These are phyloP conservation scores for Dallia pectoralis DNA, from an alignment of 2,797 vertebrate genomes.

Conservation along the genomic window DNA sequence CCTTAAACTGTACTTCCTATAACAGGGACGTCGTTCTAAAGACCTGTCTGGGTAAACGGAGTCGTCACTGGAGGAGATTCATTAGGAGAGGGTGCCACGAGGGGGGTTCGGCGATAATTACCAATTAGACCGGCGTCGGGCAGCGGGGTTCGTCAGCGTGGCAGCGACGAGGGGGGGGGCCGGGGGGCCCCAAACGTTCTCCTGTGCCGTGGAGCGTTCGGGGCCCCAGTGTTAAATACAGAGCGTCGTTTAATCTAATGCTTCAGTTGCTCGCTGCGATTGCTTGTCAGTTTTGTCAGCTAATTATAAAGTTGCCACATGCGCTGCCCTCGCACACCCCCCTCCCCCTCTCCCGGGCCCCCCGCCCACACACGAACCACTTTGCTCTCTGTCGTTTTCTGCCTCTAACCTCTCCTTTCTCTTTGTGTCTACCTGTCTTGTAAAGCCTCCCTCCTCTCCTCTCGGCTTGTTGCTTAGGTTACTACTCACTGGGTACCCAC, in stretches of 20 bases:
- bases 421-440: neutral
- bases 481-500: neutral
- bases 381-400: neutral
- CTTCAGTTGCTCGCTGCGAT: slow-evolving; percentile 62
- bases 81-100: slow-evolving; percentile 62
- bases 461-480: neutral
- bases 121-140: slow-evolving; percentile 66
- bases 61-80: slow-evolving; percentile 57
- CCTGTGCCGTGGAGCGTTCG: slow-evolving; percentile 68
- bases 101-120: slow-evolving; percentile 64
- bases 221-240: slow-evolving; percentile 69
- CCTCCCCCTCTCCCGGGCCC: neutral
- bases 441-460: neutral
- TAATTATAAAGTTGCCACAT: slow-evolving; percentile 76
- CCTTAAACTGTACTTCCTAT: neutral
- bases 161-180: slow-evolving; percentile 22
- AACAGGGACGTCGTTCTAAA: slow-evolving; percentile 34
- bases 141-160: slow-evolving; percentile 41
- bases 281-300: slow-evolving; percentile 81
- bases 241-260: slow-evolving; percentile 73
- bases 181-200: slow-evolving; percentile 54
- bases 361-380: neutral
- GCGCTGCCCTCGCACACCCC: slow-evolving; percentile 35
- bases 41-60: slow-evolving; percentile 49
- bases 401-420: neutral